These are phyloP conservation scores for Patella pellucida DNA, from an alignment of 2,888 invertebrate species.

Conservation along the genomic window DNA sequence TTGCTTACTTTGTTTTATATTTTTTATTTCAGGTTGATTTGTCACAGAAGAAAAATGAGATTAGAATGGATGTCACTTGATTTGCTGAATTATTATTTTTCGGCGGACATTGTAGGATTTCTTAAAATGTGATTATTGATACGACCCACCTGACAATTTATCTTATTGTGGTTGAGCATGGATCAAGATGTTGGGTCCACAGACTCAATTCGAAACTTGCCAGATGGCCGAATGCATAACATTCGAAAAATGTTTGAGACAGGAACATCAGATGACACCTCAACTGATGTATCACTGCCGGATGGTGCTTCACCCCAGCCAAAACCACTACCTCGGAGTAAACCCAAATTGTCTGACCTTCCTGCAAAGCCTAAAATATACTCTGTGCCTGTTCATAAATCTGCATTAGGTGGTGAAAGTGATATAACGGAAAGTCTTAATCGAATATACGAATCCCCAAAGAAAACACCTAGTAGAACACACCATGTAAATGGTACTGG, in stretches of 20 bases:
- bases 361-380: conserved; percentile 1
- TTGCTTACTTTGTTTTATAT: too few species aligned
- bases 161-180: neutral
- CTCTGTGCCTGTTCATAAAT: neutral
- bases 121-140: too few species aligned
- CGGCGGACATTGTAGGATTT: too few species aligned
- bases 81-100: too few species aligned
- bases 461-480: neutral
- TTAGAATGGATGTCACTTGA: too few species aligned
- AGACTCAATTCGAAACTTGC: conserved; percentile 43
- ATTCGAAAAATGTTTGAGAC: conserved; percentile 50
- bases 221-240: conserved; percentile 50
- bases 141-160: too few species aligned
- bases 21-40: too few species aligned
- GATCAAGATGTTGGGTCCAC: neutral
- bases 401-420: neutral
- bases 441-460: neutral
- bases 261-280: conserved; percentile 7
- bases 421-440: neutral
- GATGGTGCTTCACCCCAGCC: conserved; percentile 6
- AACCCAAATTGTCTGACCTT: neutral
- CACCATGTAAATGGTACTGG: conserved; percentile 13
- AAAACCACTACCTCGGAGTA: conserved; percentile 12
- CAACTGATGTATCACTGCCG: neutral
- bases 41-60: too few species aligned